A percentile compares a stretch with the other conserved stretches of the same genome.
These are phyloP conservation scores for Panorpa germanica DNA, from an alignment of 2,888 invertebrate species.

Conservation along the genomic window DNA sequence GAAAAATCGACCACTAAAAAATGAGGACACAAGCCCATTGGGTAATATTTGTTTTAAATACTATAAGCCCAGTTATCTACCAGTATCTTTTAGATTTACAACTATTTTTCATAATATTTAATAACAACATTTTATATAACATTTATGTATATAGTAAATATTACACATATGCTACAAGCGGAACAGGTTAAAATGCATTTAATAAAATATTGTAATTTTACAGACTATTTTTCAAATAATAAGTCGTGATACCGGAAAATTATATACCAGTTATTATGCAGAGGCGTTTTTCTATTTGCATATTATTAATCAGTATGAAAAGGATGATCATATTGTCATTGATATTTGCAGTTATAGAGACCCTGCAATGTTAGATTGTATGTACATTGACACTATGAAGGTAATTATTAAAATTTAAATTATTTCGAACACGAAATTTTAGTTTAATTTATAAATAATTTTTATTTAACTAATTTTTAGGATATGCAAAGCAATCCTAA, in stretches of 20 bases:
- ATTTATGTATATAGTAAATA: too few relatives aligned
- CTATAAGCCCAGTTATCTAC: too few relatives aligned
- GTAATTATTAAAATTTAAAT: conserved; percentile 22
- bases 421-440: too few relatives aligned
- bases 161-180: too few relatives aligned
- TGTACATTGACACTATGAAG: conserved; percentile 67
- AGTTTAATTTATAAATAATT: conserved; percentile 5
- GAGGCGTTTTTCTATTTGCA: conserved; percentile 69
- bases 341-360: conserved; percentile 74
- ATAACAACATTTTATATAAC: too few relatives aligned
- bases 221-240: conserved; percentile 45
- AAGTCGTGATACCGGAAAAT: conserved; percentile 34
- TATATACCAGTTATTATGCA: conserved; percentile 32
- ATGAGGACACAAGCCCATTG: too few relatives aligned
- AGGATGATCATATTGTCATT: conserved; percentile 41
- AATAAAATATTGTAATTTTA: conserved; percentile 16
- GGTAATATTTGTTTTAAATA: not conserved
- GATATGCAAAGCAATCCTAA: conserved; percentile 62
- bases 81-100: too few relatives aligned
- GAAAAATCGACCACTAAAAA: too few relatives aligned
- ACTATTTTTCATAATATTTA: too few relatives aligned
- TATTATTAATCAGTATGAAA: conserved; percentile 71
- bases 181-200: too few relatives aligned
- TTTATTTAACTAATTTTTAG: conserved; percentile 19
- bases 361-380: conserved; percentile 65